Percentiles rank a stretch among this genome's conserved stretches.
Conservation (phyloP, 2,888 invertebrate species). For the Drosophila koepferae region DNA sequence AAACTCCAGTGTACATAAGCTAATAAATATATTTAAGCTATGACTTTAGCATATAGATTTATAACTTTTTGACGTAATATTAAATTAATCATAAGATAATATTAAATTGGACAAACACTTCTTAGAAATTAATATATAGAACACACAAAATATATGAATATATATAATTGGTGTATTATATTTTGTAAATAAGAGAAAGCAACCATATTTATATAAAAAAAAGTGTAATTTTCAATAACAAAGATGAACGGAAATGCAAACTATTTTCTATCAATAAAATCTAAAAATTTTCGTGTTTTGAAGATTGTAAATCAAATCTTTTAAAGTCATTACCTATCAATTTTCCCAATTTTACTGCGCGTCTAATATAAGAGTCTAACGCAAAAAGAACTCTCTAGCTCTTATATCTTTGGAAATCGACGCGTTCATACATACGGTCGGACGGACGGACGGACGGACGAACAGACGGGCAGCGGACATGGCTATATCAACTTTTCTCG, state of each 20-base stretch:
- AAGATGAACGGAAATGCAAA: slow-evolving; percentile 54
- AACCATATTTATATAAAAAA: slow-evolving; percentile 50
- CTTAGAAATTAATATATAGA: slow-evolving; percentile 59
- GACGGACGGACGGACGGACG: too few species aligned
- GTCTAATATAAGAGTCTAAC: too few species aligned
- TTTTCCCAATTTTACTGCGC: too few species aligned
- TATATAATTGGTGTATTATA: slow-evolving; percentile 26
- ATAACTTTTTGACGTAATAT: slow-evolving; percentile 72
- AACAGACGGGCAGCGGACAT: too few species aligned
- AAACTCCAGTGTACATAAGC: slow-evolving; percentile 31
- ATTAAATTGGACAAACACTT: slow-evolving; percentile 50
- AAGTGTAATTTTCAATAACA: slow-evolving; percentile 41
- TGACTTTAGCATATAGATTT: slow-evolving; percentile 65
- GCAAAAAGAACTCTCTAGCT: too few species aligned
- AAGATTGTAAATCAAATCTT: slow-evolving; percentile 10
- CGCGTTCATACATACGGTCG: too few species aligned
- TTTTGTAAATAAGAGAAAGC: slow-evolving; percentile 36
- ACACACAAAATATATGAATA: slow-evolving; percentile 17
- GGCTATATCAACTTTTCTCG: too few species aligned
- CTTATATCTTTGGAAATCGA: too few species aligned
- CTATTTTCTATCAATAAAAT: slow-evolving; percentile 64
- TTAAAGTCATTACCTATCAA: background rate
- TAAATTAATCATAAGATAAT: slow-evolving; percentile 54
- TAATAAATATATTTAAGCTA: slow-evolving; percentile 36
- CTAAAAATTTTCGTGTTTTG: slow-evolving; percentile 21